Evolutionary conservation across 2,113 vertebrate genomes (phyloP).

Genomic region (Pygoscelis antarcticus): DNA sequence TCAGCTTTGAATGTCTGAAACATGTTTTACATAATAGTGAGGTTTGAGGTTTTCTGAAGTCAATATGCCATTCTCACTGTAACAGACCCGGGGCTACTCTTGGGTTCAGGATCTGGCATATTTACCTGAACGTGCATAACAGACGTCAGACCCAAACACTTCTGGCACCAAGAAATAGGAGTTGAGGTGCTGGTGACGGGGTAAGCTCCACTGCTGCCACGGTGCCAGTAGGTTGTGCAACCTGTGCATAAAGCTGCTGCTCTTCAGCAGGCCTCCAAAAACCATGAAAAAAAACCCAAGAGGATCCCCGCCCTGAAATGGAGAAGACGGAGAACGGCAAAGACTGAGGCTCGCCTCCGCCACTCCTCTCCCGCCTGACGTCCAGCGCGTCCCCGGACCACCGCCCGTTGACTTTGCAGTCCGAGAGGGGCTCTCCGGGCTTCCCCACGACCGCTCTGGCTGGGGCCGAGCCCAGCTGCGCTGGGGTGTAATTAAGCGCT

Average conservation of each 20-base stretch:
- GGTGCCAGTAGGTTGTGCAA: background rate
- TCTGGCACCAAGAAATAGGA: background rate
- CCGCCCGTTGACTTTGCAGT: fast-evolving
- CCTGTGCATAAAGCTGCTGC: background rate
- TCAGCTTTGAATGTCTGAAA: background rate
- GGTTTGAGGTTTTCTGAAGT: background rate
- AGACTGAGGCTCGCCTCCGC: fast-evolving
- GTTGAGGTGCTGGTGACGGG: background rate
- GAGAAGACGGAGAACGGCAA: fast-evolving
- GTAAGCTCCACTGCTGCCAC: background rate
- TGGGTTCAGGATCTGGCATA: background rate
- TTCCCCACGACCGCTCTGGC: background rate
- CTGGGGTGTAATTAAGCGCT: background rate
- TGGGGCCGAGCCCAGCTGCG: background rate
- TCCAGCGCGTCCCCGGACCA: background rate
- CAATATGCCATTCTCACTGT: background rate
- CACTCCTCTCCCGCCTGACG: background rate
- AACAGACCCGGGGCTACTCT: background rate
- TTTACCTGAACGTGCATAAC: background rate
- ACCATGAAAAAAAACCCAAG: fast-evolving
- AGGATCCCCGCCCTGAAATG: background rate
- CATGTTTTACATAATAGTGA: background rate
- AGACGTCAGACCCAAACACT: background rate
- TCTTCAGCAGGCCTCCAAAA: background rate
- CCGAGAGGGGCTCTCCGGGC: background rate